Evolutionary conservation across 2,113 vertebrate genomes (phyloP).

Genomic region (Myiozetetes cayanensis): DNA sequence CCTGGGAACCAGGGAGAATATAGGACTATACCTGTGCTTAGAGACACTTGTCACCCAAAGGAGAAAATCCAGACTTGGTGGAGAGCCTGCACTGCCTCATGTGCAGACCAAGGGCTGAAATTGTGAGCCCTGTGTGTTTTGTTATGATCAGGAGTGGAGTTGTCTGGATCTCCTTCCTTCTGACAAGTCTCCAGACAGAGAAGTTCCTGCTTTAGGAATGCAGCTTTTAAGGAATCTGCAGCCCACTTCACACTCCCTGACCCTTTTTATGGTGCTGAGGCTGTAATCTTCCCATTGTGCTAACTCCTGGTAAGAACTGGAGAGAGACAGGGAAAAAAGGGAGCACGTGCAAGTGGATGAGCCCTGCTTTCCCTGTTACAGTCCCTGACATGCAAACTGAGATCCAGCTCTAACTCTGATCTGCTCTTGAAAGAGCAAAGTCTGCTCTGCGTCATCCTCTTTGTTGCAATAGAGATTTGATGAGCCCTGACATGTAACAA

Average conservation of each 20-base stretch:
- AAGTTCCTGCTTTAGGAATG: not conserved
- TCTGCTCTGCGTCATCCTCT: not conserved
- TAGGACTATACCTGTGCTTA: not conserved
- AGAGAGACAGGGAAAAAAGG: not conserved
- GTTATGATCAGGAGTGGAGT: not conserved
- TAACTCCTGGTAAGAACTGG: not conserved
- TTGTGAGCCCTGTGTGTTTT: not conserved
- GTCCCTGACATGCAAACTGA: not conserved
- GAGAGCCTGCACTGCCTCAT: not conserved
- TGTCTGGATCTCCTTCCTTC: not conserved
- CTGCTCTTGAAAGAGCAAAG: not conserved
- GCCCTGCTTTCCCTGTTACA: not conserved
- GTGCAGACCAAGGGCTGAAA: accelerated
- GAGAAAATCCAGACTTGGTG: not conserved
- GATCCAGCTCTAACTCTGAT: not conserved
- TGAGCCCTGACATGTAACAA: not conserved
- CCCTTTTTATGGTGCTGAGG: not conserved
- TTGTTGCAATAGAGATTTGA: not conserved
- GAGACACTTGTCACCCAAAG: not conserved
- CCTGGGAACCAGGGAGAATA: not conserved
- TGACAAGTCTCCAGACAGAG: not conserved
- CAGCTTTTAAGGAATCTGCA: not conserved
- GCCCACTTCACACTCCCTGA: constrained; percentile 12
- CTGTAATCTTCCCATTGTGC: constrained; percentile 17
- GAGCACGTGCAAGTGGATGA: not conserved